Conservation (phyloP, 2,113 vertebrate genomes). For the Osmerus mordax region DNA sequence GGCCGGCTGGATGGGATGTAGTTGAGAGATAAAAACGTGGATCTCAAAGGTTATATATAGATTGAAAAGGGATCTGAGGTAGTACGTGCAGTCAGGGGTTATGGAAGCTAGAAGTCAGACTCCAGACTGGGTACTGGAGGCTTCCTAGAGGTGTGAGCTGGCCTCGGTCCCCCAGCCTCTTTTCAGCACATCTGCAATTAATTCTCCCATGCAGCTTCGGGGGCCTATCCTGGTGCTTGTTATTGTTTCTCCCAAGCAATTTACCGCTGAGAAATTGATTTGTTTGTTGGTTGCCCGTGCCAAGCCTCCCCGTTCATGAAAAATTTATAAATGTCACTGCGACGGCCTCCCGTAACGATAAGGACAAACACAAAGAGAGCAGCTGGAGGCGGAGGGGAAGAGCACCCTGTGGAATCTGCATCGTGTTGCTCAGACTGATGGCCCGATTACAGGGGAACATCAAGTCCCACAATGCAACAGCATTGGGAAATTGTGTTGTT, state of each 20-base stretch:
- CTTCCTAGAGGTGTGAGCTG: too few relatives aligned
- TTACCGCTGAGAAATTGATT: conserved; percentile 54
- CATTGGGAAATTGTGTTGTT: conserved; percentile 8
- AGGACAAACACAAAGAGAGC: conserved; percentile 46
- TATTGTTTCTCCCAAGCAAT: conserved; percentile 46
- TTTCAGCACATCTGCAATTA: conserved; percentile 23
- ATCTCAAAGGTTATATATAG: too few relatives aligned
- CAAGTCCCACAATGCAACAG: neutral
- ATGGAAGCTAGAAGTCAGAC: too few relatives aligned
- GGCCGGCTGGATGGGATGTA: too few relatives aligned
- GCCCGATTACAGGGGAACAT: neutral
- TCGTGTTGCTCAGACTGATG: conserved; percentile 33
- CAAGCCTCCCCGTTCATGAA: conserved; percentile 41
- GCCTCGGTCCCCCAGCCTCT: too few relatives aligned
- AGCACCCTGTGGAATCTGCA: conserved; percentile 19
- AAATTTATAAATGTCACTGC: conserved; percentile 64
- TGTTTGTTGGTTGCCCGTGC: conserved; percentile 39
- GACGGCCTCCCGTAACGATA: conserved; percentile 46
- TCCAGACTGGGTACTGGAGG: too few relatives aligned
- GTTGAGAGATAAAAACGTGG: too few relatives aligned
- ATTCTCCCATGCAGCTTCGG: conserved; percentile 30
- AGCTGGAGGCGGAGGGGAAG: neutral
- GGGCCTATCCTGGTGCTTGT: conserved; percentile 24
- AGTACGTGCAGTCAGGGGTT: too few relatives aligned
- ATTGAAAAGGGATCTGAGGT: too few relatives aligned